Evolutionary conservation across 2,888 invertebrate species (phyloP), one percentile per base, ranked within the genome.

Genomic region (Dryobota labecula): DNA sequence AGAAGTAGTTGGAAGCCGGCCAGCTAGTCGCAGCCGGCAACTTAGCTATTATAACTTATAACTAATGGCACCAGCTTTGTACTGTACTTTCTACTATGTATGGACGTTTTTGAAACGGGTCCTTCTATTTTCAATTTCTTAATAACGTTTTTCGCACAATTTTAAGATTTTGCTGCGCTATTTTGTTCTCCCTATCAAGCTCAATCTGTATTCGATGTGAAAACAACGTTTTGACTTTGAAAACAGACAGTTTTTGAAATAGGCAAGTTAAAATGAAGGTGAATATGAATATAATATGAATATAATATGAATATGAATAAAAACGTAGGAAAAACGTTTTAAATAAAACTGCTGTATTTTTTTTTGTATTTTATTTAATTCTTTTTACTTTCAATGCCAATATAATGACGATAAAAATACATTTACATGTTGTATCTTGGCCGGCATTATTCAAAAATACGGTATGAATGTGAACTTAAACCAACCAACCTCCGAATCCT

Each of bases 1-100:
- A 70, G 65, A 70, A 82, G 70, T 60, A 65, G 65, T 67, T 82
- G 82, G 84, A 78, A 41, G 8, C 1, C 24, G 15, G 76, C 81
- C 81, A 83, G 64, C 56, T 0, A 18, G 51, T 43, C 66, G 60
- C 76, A 43, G 51, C 63, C 54, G 56, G 57, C n/a, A 4, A 60
- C 63, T 61, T 63, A 43, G 53, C 20, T 62, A 51, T 41, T 58
- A n/a, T 61, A 69, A 69, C 65, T 73, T 73, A 57, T 73, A 78
- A 69, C 58, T 78, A 30, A 73, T 73, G 66, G 45, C 18, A 7
- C 15, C 54, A 67, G 69, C 47, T 51, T 33, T 30, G 13, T 20
- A 45, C 30, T 4, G 9, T 30, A 20, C 20, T 56, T 38, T 45
- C n/a, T 56, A 43, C 27, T 45, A 20, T 13, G 27, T 49, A 8